phyloP scores from a whole-genome alignment of 2,888 invertebrate species.

The Cynaeus angustus region DNA sequence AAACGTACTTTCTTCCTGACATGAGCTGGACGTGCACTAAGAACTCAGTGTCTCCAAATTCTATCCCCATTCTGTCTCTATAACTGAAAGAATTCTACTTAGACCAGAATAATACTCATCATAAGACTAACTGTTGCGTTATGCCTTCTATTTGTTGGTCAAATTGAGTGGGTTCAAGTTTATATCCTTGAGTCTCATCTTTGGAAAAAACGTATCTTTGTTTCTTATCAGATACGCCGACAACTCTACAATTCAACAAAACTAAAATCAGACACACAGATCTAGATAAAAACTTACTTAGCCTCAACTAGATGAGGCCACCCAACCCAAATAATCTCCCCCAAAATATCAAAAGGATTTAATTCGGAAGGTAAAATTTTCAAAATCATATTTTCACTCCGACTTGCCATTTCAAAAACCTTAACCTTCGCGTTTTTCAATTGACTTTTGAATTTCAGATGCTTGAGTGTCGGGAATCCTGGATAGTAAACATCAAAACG shows the following conservation, averaged over 20 bases:
- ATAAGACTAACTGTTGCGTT: constrained; percentile 74
- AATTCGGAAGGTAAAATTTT: constrained; percentile 72
- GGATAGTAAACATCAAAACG: constrained; percentile 83
- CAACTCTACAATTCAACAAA: constrained; percentile 72
- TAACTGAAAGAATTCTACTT: constrained; percentile 71
- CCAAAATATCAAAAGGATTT: constrained; percentile 75
- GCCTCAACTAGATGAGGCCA: constrained; percentile 97
- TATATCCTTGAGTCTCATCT: constrained; percentile 70
- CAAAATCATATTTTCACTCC: constrained; percentile 89
- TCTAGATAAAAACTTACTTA: constrained; percentile 73
- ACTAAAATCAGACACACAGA: not conserved
- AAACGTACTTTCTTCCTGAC: constrained; percentile 79
- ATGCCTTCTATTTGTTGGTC: constrained; percentile 74
- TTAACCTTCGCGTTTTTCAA: constrained; percentile 83
- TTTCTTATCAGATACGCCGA: constrained; percentile 77
- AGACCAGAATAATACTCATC: not conserved
- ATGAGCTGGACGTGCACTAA: constrained; percentile 83
- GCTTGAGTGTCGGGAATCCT: constrained; percentile 94
- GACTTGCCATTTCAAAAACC: constrained; percentile 91
- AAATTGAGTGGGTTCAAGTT: constrained; percentile 71
- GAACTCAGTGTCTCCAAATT: constrained; percentile 79
- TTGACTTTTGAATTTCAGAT: constrained; percentile 80
- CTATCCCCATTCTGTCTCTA: constrained; percentile 84
- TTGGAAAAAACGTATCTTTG: constrained; percentile 68
- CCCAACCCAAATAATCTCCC: constrained; percentile 84